Evolutionary conservation across 2,113 vertebrate species (phyloP), one percentile per base, ranked within the genome.

Genomic region (Chionomys nivalis): DNA sequence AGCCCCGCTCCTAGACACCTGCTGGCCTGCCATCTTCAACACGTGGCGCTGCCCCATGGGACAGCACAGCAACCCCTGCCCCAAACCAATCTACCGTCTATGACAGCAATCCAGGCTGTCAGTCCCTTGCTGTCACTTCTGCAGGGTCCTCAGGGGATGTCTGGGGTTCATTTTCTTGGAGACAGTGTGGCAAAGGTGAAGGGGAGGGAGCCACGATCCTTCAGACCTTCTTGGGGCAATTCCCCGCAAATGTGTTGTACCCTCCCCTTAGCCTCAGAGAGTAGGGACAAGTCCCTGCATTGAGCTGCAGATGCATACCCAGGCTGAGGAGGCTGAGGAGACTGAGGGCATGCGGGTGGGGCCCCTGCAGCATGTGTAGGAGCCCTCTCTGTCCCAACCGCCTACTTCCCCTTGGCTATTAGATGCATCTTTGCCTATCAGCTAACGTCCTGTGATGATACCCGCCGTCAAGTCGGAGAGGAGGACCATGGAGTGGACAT

Each of bases 401-500:
- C 66, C 11, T 47, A 33, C 49, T 58, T 44, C 75, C 58, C 14
- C 8, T 42, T 28, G 26, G 33, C 52, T 26, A 9, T 44, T 0
- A 26, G 63, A 49, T 31, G 58, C 28, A 33, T 78, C 44, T 63
- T 28, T 49, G n/a, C 26, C 0, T 33, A 42, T 26, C 65, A 31
- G 2, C 2, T 28, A n/a, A 13, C 1, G 24, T 26, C 5, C 23
- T 10, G 5, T 5, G 33, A 24, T 44, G 1, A 7, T 61, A 5
- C 7, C 39, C 44, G 7, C 17, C 36, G n/a, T 39, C 24, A 4
- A 0, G 28, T 17, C 36, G 12, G 63, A 5, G 61, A 39, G 47
- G 31, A 3, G 2, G 68, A 19, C 65, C 68, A 39, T 47, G 3
- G 7, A 17, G 3, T 13, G 17, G 11, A 7, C 7, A 21, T 4